Evolutionary conservation across 2,888 invertebrate genomes (phyloP), one percentile per base, ranked within the genome.

Genomic region (Calameuta idolon): DNA sequence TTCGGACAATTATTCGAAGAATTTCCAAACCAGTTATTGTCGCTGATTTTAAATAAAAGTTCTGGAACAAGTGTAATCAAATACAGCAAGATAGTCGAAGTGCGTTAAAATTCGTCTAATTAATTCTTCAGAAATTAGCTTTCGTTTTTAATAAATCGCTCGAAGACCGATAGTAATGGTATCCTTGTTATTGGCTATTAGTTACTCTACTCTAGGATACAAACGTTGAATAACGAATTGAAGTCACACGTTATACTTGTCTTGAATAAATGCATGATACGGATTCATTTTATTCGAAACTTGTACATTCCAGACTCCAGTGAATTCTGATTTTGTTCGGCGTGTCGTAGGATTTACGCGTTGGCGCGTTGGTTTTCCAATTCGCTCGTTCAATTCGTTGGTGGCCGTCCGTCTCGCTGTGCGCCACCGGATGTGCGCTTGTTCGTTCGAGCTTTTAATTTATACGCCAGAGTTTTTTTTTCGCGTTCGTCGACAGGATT

Each of bases 301-400:
- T 55, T 9, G 55, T 55, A 23, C 15, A 55, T 55, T 55, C 55
- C 5, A 55, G 55, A 55, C 55, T 23, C 55, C 23, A 55, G 9
- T 55, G 55, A 55, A 55, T 23, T 55, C 55, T 55, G 55, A 55
- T 55, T 55, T 55, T 23, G 23, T 55, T 55, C 55, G 55, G 55
- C 55, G 23, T 55, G 55, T 55, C 23, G 55, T 23, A 75, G 37
- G 34, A 82, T 83, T 83, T 79, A 81, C 82, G 80, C 71, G 69
- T 33, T 68, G 75, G 68, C 75, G 79, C 78, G 76, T 83, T 80
- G 83, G 71, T 81, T 84, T 84, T 81, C 75, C 83, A 82, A 84
- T 83, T 82, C 79, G 82, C 80, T 55, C 79, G 76, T 77, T 77
- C 74, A 77, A 69, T n/a, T 74, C 76, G 77, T 79, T 78, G 55